Percentiles rank a stretch among this genome's conserved stretches.
Conservation (phyloP, 2,113 vertebrate genomes). For the Austrofundulus limnaeus region DNA sequence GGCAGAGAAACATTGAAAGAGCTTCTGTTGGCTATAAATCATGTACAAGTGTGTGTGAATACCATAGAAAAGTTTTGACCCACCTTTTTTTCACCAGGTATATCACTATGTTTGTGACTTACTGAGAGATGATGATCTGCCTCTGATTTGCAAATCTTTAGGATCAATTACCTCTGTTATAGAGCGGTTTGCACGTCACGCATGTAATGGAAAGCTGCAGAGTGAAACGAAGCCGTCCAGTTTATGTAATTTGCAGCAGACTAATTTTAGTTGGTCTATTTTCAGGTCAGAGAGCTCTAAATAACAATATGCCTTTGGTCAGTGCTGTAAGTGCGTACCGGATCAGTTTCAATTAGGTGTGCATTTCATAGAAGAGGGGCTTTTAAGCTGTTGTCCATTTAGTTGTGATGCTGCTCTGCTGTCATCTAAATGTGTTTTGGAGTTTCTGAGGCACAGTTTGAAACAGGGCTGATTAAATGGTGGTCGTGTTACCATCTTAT, state of each 20-base stretch:
- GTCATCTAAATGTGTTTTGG: conserved; percentile 29
- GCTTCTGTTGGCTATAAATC: background rate
- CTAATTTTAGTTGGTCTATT: conserved; percentile 41
- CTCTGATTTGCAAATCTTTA: conserved; percentile 5
- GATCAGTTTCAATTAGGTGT: conserved; percentile 59
- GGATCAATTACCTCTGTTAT: conserved; percentile 1
- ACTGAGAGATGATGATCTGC: background rate
- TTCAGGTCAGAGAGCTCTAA: conserved; percentile 25
- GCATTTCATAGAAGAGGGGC: conserved; percentile 38
- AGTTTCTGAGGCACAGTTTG: background rate
- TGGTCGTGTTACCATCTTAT: background rate
- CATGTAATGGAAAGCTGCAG: conserved; percentile 1
- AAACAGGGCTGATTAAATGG: background rate
- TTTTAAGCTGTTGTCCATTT: conserved; percentile 33
- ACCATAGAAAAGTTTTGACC: background rate
- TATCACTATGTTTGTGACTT: background rate
- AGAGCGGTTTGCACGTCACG: background rate
- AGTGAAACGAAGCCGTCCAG: background rate
- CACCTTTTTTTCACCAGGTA: background rate
- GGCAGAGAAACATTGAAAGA: background rate
- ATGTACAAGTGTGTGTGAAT: too few relatives aligned
- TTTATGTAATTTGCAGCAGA: conserved; percentile 20
- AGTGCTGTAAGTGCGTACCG: conserved; percentile 28
- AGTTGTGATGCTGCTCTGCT: conserved; percentile 20
- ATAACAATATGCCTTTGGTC: conserved; percentile 41